A percentile compares a stretch with the other conserved stretches of the same genome.
phyloP scores from a whole-genome alignment of 2,797 vertebrate genomes.

The Oophaga sylvatica region DNA sequence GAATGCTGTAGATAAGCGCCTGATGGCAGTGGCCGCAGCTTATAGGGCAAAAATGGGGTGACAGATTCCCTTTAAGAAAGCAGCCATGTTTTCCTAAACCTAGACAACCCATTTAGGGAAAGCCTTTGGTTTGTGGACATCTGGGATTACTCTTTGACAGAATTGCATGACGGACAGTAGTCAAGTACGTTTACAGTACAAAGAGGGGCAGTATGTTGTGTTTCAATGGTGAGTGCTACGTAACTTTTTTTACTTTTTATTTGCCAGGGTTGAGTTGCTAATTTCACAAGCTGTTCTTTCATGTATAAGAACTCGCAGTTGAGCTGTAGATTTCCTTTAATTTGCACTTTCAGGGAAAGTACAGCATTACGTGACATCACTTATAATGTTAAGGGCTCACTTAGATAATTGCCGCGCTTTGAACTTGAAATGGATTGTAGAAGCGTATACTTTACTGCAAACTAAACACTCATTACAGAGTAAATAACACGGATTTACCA shows the following conservation, averaged over 20 bases:
- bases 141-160: neutral
- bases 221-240: neutral
- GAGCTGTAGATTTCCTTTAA: slow-evolving; percentile 24
- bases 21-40: no score
- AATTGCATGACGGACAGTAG: neutral
- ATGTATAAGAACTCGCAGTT: slow-evolving; percentile 6
- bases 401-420: slow-evolving; percentile 37
- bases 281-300: slow-evolving; percentile 10
- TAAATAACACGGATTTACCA: slow-evolving; percentile 19
- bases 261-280: neutral
- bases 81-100: neutral
- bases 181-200: neutral
- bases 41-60: no score
- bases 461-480: slow-evolving; percentile 10
- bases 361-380: slow-evolving; percentile 13
- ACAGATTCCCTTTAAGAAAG: no score
- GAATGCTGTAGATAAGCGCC: no score
- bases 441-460: slow-evolving; percentile 11
- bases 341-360: neutral
- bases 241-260: neutral
- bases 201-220: neutral
- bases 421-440: slow-evolving; percentile 2
- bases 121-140: neutral
- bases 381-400: slow-evolving; percentile 3
- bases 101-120: neutral